A percentile compares a stretch with the other conserved stretches of the same genome.
Evolutionary conservation across 2,888 invertebrate species (phyloP).

Genomic region (Saturnia pavonia): DNA sequence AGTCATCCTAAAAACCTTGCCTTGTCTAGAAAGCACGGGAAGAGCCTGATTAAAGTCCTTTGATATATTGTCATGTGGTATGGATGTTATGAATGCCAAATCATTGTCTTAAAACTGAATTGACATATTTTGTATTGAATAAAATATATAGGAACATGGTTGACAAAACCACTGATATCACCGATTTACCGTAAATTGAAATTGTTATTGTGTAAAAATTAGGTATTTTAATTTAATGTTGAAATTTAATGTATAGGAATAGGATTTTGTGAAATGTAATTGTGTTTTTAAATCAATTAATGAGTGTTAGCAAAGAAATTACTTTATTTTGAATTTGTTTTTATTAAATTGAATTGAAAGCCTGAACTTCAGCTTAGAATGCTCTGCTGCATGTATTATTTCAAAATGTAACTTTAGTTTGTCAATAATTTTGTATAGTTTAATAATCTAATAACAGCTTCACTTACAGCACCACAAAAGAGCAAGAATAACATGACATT

Average conservation of each 20-base stretch:
- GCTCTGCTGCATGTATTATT: not conserved
- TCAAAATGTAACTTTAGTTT: not conserved
- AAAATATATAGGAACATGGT: not conserved
- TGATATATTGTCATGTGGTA: not conserved
- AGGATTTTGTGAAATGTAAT: not conserved
- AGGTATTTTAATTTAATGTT: not conserved
- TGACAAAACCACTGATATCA: not conserved
- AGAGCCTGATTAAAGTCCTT: not conserved
- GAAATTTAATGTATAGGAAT: not conserved
- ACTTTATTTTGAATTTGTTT: not conserved
- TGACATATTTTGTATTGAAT: slow-evolving; percentile 7
- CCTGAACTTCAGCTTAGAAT: not conserved
- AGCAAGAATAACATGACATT: not conserved
- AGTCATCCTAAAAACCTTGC: not conserved
- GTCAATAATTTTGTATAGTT: not conserved
- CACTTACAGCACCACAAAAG: not conserved
- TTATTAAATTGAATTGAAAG: not conserved
- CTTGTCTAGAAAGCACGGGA: not conserved
- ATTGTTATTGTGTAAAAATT: not conserved
- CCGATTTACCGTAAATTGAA: not conserved
- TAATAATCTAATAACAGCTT: not conserved
- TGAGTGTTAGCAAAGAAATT: not conserved
- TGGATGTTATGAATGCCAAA: not conserved
- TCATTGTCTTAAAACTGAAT: not conserved
- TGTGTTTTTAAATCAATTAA: not conserved